Percentiles rank a stretch among this genome's conserved stretches.
These are phyloP conservation scores for Drosophila mayaguana DNA, from an alignment of 2,888 invertebrate genomes.

Conservation along the genomic window DNA sequence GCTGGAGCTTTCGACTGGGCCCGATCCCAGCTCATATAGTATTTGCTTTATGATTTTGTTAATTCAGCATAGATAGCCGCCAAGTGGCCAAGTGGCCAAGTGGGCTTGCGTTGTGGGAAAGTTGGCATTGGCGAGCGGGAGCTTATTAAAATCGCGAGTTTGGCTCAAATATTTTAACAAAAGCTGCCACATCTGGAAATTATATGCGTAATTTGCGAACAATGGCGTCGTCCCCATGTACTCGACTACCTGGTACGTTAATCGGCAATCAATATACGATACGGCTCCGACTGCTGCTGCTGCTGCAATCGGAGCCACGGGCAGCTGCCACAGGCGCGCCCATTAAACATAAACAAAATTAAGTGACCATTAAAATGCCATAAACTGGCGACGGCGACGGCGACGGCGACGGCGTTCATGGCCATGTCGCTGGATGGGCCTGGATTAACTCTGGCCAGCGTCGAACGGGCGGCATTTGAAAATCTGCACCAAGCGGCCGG, in stretches of 20 bases:
- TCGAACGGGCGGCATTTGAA: slow-evolving; percentile 47
- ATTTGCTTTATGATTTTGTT: slow-evolving; percentile 79
- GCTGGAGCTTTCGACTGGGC: slow-evolving; percentile 13
- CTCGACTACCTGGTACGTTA: slow-evolving; percentile 64
- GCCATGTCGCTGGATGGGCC: slow-evolving; percentile 68
- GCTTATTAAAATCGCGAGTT: slow-evolving; percentile 75
- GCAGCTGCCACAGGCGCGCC: slow-evolving; percentile 79
- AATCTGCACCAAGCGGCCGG: slow-evolving; percentile 32
- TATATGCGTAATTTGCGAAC: slow-evolving; percentile 77
- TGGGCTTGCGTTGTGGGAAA: slow-evolving; percentile 51
- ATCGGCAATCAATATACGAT: slow-evolving; percentile 73
- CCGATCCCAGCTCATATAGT: slow-evolving; percentile 51
- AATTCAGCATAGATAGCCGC: slow-evolving; percentile 61
- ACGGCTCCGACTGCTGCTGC: slow-evolving; percentile 17
- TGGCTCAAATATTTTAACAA: slow-evolving; percentile 60
- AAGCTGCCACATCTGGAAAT: slow-evolving; percentile 55
- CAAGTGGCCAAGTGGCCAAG: slow-evolving; percentile 1
- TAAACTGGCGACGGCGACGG: slow-evolving; percentile 84
- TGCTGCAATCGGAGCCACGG: slow-evolving; percentile 22
- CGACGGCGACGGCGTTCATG: slow-evolving; percentile 82
- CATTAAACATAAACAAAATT: slow-evolving; percentile 85
- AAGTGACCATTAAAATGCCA: slow-evolving; percentile 86
- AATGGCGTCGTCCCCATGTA: slow-evolving; percentile 60
- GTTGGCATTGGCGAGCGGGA: slow-evolving; percentile 38
- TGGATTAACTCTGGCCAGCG: slow-evolving; percentile 49